Evolutionary conservation across 1,140 invertebrate genomes (phyloP).

Genomic region (Parapsyche elsis): DNA sequence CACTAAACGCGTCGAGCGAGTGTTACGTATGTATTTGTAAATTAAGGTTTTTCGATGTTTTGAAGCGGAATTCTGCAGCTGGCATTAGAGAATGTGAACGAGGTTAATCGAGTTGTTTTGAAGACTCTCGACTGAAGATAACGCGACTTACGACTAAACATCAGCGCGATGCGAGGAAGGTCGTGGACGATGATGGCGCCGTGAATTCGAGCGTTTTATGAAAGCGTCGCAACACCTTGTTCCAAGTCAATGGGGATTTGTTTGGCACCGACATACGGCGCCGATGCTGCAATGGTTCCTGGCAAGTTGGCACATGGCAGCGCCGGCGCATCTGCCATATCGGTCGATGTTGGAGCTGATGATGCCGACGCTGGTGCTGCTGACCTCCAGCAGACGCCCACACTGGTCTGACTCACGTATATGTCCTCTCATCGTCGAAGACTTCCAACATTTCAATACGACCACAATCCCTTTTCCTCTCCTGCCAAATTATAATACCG

Average conservation of each 20-base stretch:
- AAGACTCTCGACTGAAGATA: no score
- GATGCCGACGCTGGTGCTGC: slow-evolving; percentile 21
- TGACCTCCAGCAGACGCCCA: slow-evolving; percentile 24
- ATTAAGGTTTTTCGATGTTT: no score
- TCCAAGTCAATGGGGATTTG: neutral
- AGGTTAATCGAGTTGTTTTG: no score
- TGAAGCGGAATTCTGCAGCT: no score
- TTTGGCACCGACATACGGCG: slow-evolving; percentile 7
- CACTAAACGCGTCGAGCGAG: no score
- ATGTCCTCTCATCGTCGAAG: slow-evolving; percentile 10
- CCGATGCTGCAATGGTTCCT: neutral
- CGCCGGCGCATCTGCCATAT: neutral
- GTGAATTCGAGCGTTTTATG: neutral
- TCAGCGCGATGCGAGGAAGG: neutral
- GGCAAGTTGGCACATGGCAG: slow-evolving; percentile 19
- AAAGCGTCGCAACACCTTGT: neutral
- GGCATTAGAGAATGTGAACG: no score
- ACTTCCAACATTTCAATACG: neutral
- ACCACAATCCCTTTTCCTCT: no score
- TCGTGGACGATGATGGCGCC: neutral
- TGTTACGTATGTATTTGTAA: no score
- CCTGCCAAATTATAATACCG: no score
- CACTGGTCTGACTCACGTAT: slow-evolving; percentile 12
- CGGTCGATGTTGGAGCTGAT: neutral
- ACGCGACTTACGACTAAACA: neutral